These are phyloP conservation scores for Napeogenes inachia DNA, from an alignment of 2,888 invertebrate genomes.

Conservation along the genomic window DNA sequence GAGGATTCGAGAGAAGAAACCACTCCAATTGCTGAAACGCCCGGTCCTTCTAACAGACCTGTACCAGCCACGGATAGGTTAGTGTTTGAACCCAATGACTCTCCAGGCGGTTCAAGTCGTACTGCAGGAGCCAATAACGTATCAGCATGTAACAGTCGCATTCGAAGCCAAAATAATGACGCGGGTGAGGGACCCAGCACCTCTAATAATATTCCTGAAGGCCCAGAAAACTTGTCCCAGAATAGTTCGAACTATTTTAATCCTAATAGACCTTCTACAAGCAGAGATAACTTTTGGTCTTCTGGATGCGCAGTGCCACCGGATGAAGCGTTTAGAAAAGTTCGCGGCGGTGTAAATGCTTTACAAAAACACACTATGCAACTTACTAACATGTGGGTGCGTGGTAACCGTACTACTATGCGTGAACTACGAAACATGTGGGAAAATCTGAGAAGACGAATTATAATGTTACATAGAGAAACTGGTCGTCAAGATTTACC, in stretches of 20 bases:
- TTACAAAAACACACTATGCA: conserved; percentile 60
- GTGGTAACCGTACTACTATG: conserved; percentile 63
- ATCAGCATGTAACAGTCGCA: conserved; percentile 46
- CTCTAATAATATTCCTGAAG: conserved; percentile 29
- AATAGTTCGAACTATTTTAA: conserved; percentile 33
- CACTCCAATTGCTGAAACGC: conserved; percentile 21
- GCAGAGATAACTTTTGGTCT: conserved; percentile 54
- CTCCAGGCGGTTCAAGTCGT: conserved; percentile 31
- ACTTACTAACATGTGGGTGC: conserved; percentile 63
- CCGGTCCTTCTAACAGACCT: conserved; percentile 27
- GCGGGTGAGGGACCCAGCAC: conserved; percentile 35
- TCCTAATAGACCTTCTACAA: conserved; percentile 54
- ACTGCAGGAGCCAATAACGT: conserved; percentile 46
- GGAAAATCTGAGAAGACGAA: conserved; percentile 79
- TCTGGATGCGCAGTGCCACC: conserved; percentile 49
- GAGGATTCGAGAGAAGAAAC: conserved; percentile 40
- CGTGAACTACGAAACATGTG: conserved; percentile 80
- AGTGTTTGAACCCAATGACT: conserved; percentile 50
- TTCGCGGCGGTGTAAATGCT: conserved; percentile 56
- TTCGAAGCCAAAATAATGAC: conserved; percentile 49
- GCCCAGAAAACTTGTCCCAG: conserved; percentile 32
- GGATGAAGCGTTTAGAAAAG: conserved; percentile 62
- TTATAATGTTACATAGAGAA: conserved; percentile 73
- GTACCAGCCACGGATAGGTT: conserved; percentile 48
- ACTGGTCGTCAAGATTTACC: conserved; percentile 59